Evolutionary conservation across 2,888 invertebrate species (phyloP).

Genomic region (Eueremaeus valkanovi): DNA sequence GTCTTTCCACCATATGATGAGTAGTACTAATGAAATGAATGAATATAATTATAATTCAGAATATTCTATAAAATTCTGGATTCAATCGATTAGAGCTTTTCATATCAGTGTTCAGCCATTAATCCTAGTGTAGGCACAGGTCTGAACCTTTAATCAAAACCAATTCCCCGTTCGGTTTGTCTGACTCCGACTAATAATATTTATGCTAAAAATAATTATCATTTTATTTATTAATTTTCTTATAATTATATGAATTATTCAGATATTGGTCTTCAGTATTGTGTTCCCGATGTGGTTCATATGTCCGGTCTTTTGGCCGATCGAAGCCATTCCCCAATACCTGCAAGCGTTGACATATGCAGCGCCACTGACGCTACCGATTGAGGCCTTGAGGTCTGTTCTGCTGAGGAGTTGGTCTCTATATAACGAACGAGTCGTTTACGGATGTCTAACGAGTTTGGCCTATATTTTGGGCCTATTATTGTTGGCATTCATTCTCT

Average conservation of each 20-base stretch:
- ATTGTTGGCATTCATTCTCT: background rate
- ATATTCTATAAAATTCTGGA: too few species aligned
- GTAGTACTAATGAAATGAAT: too few species aligned
- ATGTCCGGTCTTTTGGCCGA: slow-evolving; percentile 87
- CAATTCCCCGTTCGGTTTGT: too few species aligned
- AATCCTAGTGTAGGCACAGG: too few species aligned
- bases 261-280: slow-evolving; percentile 14
- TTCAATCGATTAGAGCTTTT: too few species aligned
- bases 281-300: slow-evolving; percentile 23
- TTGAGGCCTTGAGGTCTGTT: slow-evolving; percentile 65
- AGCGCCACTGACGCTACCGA: slow-evolving; percentile 64
- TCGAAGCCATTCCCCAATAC: slow-evolving; percentile 85
- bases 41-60: too few species aligned
- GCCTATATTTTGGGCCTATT: background rate
- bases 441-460: slow-evolving; percentile 64
- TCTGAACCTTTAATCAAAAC: too few species aligned
- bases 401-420: slow-evolving; percentile 69
- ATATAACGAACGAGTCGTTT: slow-evolving; percentile 64
- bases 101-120: too few species aligned
- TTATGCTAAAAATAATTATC: background rate
- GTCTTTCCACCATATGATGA: too few species aligned
- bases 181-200: too few species aligned
- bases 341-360: slow-evolving; percentile 66
- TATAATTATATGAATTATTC: too few species aligned
- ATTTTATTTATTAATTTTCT: background rate